These are phyloP conservation scores for Leucophenga montana DNA, from an alignment of 2,888 invertebrate species.

Conservation along the genomic window DNA sequence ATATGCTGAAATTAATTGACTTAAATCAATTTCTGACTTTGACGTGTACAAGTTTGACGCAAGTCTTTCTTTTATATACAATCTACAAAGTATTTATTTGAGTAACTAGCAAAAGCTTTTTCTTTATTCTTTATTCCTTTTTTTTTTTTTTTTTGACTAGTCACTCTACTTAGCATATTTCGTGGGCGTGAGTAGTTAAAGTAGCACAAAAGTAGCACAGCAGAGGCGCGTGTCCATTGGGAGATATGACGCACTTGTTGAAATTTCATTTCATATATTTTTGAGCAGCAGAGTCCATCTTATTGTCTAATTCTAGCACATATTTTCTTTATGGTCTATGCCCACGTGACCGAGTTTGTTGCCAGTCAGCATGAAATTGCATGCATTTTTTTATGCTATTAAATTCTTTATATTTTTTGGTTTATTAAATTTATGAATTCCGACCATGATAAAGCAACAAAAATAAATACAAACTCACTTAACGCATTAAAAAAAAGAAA, in stretches of 20 bases:
- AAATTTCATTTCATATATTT: slow-evolving; percentile 21
- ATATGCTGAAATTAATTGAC: slow-evolving; percentile 62
- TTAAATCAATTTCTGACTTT: slow-evolving; percentile 68
- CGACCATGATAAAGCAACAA: not conserved
- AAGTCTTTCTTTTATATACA: slow-evolving; percentile 19
- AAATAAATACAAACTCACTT: not conserved
- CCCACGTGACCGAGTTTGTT: not conserved
- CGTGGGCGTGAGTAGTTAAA: too few relatives aligned
- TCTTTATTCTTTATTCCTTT: not conserved
- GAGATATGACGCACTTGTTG: slow-evolving; percentile 36
- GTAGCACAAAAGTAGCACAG: too few relatives aligned
- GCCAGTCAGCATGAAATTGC: slow-evolving; percentile 7
- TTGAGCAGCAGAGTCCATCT: not conserved
- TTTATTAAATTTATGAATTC: slow-evolving; percentile 14
- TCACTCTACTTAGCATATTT: not conserved
- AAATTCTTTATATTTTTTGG: not conserved
- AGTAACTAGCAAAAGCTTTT: too few relatives aligned
- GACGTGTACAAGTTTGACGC: slow-evolving; percentile 47
- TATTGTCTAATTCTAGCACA: not conserved
- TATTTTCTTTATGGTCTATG: not conserved
- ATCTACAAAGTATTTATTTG: slow-evolving; percentile 3
- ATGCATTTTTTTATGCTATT: not conserved
- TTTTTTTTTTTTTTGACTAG: not conserved
- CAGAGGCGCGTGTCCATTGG: slow-evolving; percentile 21
- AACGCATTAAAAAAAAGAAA: not conserved